phyloP scores from a whole-genome alignment of 2,888 invertebrate species.

The Tromatobia lineatoria region DNA sequence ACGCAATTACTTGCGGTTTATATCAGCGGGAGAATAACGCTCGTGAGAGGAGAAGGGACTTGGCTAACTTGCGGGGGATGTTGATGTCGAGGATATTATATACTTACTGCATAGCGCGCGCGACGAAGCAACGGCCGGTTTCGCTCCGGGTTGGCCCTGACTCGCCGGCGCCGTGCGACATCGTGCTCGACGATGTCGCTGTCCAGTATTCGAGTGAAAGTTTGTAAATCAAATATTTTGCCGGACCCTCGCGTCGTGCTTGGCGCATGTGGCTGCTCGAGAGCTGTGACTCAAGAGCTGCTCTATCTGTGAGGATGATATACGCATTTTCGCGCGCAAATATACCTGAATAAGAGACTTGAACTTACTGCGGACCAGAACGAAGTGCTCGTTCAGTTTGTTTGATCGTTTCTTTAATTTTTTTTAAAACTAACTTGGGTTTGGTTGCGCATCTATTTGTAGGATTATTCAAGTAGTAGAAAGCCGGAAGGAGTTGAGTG shows the following conservation, averaged over 20 bases:
- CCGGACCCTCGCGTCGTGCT: slow-evolving; percentile 41
- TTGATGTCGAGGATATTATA: not conserved
- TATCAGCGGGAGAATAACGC: not conserved
- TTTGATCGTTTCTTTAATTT: too few relatives aligned
- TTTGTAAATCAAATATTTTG: slow-evolving; percentile 73
- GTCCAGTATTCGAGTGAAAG: slow-evolving; percentile 70
- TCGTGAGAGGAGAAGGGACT: not conserved
- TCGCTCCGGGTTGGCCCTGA: slow-evolving; percentile 68
- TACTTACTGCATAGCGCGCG: slow-evolving; percentile 24
- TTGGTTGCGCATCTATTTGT: not conserved
- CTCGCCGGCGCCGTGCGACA: slow-evolving; percentile 67
- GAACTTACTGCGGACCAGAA: not conserved
- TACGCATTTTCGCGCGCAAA: slow-evolving; percentile 11
- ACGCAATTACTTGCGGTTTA: not conserved
- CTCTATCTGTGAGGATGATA: not conserved
- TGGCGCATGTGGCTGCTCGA: not conserved
- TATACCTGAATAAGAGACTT: not conserved
- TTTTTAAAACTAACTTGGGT: not conserved
- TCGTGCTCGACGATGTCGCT: slow-evolving; percentile 50
- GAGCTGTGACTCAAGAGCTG: not conserved
- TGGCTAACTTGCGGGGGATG: slow-evolving; percentile 9
- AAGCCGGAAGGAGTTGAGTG: not conserved
- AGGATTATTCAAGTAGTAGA: not conserved
- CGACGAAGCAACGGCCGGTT: slow-evolving; percentile 35
- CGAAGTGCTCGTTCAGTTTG: not conserved